Percentiles rank a stretch among this genome's conserved stretches.
Evolutionary conservation across 2,113 vertebrate genomes (phyloP).

Genomic region (Perca flavescens): DNA sequence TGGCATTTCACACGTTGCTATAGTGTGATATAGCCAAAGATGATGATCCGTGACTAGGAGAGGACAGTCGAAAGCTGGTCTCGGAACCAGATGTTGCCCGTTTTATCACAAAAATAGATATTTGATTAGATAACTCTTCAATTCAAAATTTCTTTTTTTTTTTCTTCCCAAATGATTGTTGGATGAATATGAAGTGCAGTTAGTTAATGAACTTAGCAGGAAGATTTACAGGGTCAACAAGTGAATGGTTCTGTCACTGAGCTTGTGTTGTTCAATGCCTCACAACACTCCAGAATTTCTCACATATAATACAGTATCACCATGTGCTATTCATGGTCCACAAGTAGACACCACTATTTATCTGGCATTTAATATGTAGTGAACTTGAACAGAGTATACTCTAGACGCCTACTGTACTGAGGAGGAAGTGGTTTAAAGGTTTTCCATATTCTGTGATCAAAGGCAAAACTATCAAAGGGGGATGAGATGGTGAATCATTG

Average conservation of each 20-base stretch:
- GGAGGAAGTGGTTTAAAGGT: neutral
- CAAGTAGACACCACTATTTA: neutral
- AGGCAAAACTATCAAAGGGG: neutral
- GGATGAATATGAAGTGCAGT: neutral
- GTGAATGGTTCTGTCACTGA: neutral
- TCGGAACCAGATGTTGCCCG: neutral
- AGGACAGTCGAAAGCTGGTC: neutral
- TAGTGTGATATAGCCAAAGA: conserved; percentile 28
- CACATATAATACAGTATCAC: neutral
- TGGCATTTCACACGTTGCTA: conserved; percentile 12
- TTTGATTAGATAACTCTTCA: neutral
- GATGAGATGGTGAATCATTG: conserved; percentile 17
- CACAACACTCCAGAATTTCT: neutral
- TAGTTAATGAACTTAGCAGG: neutral
- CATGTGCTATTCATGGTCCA: conserved; percentile 1
- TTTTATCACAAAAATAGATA: neutral
- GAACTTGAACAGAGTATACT: neutral
- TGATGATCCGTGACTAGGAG: neutral
- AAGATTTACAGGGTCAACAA: neutral
- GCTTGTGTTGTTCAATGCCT: neutral
- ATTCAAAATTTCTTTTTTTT: neutral
- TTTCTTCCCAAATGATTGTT: neutral
- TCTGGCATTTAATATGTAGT: neutral
- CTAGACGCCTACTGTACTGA: conserved; percentile 1
- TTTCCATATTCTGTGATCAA: conserved; percentile 9